phyloP scores from a whole-genome alignment of 2,888 invertebrate genomes.

The Galeruca laticollis region DNA sequence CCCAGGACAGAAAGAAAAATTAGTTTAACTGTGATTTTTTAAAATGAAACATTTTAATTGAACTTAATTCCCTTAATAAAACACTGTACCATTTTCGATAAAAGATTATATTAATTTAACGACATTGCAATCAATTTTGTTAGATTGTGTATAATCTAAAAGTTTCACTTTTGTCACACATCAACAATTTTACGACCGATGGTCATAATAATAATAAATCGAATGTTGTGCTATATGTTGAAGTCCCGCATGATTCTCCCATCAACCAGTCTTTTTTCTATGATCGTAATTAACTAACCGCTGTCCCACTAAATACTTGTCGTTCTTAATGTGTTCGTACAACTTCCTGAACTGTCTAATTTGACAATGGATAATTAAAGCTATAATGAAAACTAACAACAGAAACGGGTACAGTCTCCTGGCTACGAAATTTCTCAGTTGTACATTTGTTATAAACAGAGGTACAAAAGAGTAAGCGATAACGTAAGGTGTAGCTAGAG shows the following conservation, averaged over 20 bases:
- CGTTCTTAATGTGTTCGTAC: slow-evolving; percentile 98
- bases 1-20: no score
- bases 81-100: no score
- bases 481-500: slow-evolving; percentile 93
- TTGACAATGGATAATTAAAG: slow-evolving; percentile 84
- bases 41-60: no score
- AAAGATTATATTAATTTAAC: no score
- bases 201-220: not conserved
- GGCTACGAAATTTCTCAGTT: slow-evolving; percentile 81
- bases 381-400: slow-evolving; percentile 77
- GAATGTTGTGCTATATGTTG: not conserved
- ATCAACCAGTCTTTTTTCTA: slow-evolving; percentile 65
- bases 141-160: no score
- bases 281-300: slow-evolving; percentile 97
- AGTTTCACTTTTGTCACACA: no score
- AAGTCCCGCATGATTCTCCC: not conserved
- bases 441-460: slow-evolving; percentile 73
- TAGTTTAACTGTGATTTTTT: no score
- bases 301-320: slow-evolving; percentile 97
- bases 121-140: no score
- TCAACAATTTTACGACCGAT: no score
- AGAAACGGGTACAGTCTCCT: slow-evolving; percentile 92
- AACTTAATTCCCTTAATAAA: no score
- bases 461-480: slow-evolving; percentile 84
- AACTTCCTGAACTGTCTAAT: slow-evolving; percentile 93